These are phyloP conservation scores for Hydra vulgaris DNA, from an alignment of 30 jellyfish, hydroid and myxozoan genomes.

Conservation along the genomic window DNA sequence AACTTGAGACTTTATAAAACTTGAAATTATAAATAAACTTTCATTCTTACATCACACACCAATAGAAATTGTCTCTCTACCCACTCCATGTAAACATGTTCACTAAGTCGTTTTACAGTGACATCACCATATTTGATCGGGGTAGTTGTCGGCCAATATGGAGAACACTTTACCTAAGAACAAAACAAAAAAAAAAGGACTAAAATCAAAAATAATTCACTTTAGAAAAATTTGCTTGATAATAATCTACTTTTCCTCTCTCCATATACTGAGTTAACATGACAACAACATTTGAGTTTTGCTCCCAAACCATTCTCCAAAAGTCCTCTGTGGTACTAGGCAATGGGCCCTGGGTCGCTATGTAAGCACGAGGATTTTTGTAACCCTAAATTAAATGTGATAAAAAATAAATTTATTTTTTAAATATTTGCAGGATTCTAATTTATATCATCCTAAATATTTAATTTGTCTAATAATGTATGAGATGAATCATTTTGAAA, in stretches of 20 bases:
- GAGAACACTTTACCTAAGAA: conserved; percentile 76
- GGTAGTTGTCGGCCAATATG: conserved; percentile 83
- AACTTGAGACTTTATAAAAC: too few species aligned
- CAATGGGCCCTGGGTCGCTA: conserved; percentile 96
- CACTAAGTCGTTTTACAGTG: conserved; percentile 46
- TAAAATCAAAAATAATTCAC: background rate
- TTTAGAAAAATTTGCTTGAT: background rate
- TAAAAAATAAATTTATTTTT: too few species aligned
- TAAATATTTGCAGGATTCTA: too few species aligned
- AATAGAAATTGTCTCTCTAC: conserved; percentile 67
- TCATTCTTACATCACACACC: conserved; percentile 54
- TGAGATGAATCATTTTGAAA: too few species aligned
- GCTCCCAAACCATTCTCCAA: conserved; percentile 98
- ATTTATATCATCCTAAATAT: background rate
- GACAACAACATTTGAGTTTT: conserved; percentile 60
- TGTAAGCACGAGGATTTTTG: conserved; percentile 87
- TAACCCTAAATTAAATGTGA: conserved; percentile 74
- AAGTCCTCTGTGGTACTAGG: conserved; percentile 97
- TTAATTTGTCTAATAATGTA: background rate
- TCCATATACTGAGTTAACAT: conserved; percentile 91
- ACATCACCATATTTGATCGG: conserved; percentile 79
- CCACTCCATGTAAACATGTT: conserved; percentile 64
- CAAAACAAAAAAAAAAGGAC: conserved; percentile 5
- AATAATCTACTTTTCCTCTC: conserved; percentile 52
- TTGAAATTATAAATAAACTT: background rate